Evolutionary conservation across 1,140 invertebrate genomes (phyloP), one percentile per base, ranked within the genome.

Genomic region (Solenopsis fugax): DNA sequence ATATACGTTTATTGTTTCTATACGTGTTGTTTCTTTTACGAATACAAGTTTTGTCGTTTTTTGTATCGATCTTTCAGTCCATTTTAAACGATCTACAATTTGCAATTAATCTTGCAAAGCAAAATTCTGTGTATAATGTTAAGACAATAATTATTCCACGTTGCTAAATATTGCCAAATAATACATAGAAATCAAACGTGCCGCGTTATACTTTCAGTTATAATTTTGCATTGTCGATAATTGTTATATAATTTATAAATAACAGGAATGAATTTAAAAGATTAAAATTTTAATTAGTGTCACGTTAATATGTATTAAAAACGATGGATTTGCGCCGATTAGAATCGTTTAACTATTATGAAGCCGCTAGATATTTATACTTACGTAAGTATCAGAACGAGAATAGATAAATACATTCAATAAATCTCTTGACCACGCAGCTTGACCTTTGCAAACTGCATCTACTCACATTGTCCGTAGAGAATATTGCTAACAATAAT

Each of bases 1-100:
- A 50, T 60, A 50, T 60, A 75, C 67, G 29, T 54, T 62, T 72
- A 84, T 50, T 41, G 37, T 84, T 84, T 60, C 41, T 60, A 21
- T 58, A 34, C 4, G 4, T 5, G 41, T 13, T 13, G 62, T n/a
- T 54, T 45, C 4, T 16, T 45, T 12, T 34, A 24, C 18, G 41
- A 13, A 60, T 21, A 10, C 9, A 60, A 45, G 41, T n/a, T 72
- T 48, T 34, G 16, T 60, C 9, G 13, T 41, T 73, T 29, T 0
- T 60, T 9, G 12, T 60, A 16, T 58, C 24, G 50, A 29, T 3
- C 56, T 82, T 72, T 72, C 58, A 58, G 16, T 18, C 12, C 4
- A 21, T 82, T 54, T 45, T 34, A 67, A 34, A 21, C 4, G 18
- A 80, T 50, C 0, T 21, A 48, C 7, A 2, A 67, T 67, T 50